Evolutionary conservation across 2,888 invertebrate genomes (phyloP), one percentile per base, ranked within the genome.

Genomic region (Ormyrus nitidulus): DNA sequence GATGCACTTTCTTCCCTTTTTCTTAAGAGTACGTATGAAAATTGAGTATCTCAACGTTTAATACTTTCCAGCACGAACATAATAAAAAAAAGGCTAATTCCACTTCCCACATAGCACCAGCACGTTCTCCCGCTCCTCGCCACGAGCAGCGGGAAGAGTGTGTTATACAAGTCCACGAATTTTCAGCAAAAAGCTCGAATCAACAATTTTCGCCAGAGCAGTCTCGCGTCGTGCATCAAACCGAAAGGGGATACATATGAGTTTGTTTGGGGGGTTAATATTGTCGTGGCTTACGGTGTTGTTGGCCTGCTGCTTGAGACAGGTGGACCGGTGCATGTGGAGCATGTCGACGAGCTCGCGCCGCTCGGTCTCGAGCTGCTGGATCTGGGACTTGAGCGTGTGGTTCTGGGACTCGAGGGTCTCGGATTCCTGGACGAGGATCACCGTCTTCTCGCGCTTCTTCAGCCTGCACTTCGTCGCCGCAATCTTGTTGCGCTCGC

Each of bases 391-490:
- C 91, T 97, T 97, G 81, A 97, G 92, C 87, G 96, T 95, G 82
- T 95, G 93, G 89, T 97, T 97, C 91, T 96, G 96, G 77, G 94
- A 94, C 90, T 97, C 97, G 81, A 97, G 91, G 71, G 94, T 94
- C 91, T 97, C 97, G 72, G 97, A 96, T 92, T 97, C 97, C 83
- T 94, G 94, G 85, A 97, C 95, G 84, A 97, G 92, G 88, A 96
- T 96, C 85, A 95, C 94, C 1, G 97, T 97, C 84, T 96, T 94
- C 89, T 97, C 97, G 58, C 97, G 95, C 90, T 98, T 98, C 93
- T 98, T 98, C 93, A 97, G 93, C 84, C 98, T 94, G 89, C 98
- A 98, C 91, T 98, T 98, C 10, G 98, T 98, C 80, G 98, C 98
- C 72, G 98, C 98, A 83, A 98, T 96, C 92, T 98, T 98, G 91